Evolutionary conservation across 2,888 invertebrate species (phyloP).

Genomic region (Dasysyrphus albostriatus): DNA sequence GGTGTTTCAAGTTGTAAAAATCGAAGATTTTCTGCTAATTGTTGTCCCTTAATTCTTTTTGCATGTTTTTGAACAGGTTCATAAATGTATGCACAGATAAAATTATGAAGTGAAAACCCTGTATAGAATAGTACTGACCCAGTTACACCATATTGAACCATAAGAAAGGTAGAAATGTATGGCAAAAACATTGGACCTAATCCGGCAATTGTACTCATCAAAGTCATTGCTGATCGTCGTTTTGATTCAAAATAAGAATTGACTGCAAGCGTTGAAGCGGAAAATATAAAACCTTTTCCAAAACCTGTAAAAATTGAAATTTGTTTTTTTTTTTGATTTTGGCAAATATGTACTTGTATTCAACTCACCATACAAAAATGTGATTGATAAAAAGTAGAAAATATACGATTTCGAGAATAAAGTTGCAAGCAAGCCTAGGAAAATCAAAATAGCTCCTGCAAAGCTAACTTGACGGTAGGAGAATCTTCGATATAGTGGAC

Average conservation of each 20-base stretch:
- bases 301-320: slow-evolving; percentile 85
- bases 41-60: slow-evolving; percentile 78
- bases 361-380: slow-evolving; percentile 78
- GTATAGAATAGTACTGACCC: slow-evolving; percentile 87
- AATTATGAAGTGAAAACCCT: slow-evolving; percentile 87
- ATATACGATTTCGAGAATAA: slow-evolving; percentile 87
- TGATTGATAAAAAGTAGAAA: slow-evolving; percentile 87
- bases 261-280: slow-evolving; percentile 87
- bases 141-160: slow-evolving; percentile 86
- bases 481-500: background rate
- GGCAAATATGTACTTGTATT: background rate
- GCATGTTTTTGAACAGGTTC: slow-evolving; percentile 89
- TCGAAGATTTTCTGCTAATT: slow-evolving; percentile 16
- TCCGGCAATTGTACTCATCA: slow-evolving; percentile 88
- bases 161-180: slow-evolving; percentile 86
- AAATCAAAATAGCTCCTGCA: background rate
- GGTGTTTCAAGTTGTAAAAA: slow-evolving; percentile 86
- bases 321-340: background rate
- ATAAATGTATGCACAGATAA: slow-evolving; percentile 86
- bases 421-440: slow-evolving; percentile 84
- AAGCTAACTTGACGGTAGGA: slow-evolving; percentile 26
- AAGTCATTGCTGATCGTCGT: slow-evolving; percentile 87
- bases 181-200: slow-evolving; percentile 89
- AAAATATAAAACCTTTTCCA: slow-evolving; percentile 86
- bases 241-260: slow-evolving; percentile 88